Percentiles rank a stretch among this genome's conserved stretches.
Conservation (phyloP, 1,140 invertebrate species). For the Bombus confusus region DNA sequence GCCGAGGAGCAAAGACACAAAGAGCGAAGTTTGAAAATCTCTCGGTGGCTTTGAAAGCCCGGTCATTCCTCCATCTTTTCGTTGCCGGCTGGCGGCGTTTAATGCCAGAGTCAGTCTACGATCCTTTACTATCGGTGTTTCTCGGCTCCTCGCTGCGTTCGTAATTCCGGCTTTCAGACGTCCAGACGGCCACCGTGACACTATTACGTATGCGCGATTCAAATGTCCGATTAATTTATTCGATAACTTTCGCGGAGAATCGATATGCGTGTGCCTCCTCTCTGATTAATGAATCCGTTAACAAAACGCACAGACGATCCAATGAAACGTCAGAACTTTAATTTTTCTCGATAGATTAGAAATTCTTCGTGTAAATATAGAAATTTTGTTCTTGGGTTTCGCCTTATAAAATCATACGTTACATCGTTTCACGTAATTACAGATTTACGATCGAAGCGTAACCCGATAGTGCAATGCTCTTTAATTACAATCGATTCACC, state of each 20-base stretch:
- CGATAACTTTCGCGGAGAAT: constrained; percentile 21
- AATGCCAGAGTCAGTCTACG: neutral
- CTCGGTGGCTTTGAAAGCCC: constrained; percentile 15
- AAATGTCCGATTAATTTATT: constrained; percentile 53
- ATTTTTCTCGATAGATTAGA: neutral
- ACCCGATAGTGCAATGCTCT: neutral
- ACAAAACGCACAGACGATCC: neutral
- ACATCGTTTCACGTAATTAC: neutral
- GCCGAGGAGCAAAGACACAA: constrained; percentile 9
- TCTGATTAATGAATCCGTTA: constrained; percentile 25
- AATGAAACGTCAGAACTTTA: neutral
- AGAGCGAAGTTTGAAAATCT: constrained; percentile 37
- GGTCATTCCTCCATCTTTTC: constrained; percentile 28
- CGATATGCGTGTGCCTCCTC: constrained; percentile 42
- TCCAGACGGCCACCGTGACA: constrained; percentile 4
- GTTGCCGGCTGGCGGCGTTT: neutral
- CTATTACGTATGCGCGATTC: constrained; percentile 26
- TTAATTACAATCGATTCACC: neutral
- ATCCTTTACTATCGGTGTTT: constrained; percentile 34
- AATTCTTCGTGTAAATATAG: neutral
- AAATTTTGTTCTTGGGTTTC: neutral
- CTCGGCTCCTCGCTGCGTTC: constrained; percentile 27
- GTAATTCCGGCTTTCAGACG: constrained; percentile 29
- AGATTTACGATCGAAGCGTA: neutral
- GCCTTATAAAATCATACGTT: neutral